Evolutionary conservation across 2,888 invertebrate genomes (phyloP), one percentile per base, ranked within the genome.

Genomic region (Drosophila subsilvestris): DNA sequence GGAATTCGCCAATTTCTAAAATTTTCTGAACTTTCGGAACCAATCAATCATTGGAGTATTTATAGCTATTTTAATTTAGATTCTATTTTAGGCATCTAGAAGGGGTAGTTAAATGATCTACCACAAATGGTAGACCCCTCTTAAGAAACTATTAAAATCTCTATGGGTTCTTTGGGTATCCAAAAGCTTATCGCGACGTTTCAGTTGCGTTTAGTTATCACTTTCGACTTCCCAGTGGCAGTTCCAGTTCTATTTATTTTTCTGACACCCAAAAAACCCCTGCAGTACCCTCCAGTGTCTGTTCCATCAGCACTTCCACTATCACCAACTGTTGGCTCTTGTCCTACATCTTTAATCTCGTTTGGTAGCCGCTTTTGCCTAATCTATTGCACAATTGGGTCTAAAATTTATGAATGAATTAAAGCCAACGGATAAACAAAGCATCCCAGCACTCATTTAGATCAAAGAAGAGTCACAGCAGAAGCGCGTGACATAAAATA

Each of bases 361-460:
- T 14, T 14, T 37, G 12, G 2, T 32, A 29, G 27, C 20, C 20
- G 29, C 6, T 27, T 10, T 12, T 14, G 2, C 12, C 62, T 75
- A 76, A 83, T 79, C 80, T 76, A 66, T 76, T 78, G 73, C 86
- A 74, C 65, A 75, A 75, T 70, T 71, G 53, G 58, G 56, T 17
- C 25, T 44, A 17, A 72, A 68, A 81, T 84, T 82, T 86, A 84
- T 82, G 87, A 82, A 82, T 81, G 85, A 78, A 84, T 73, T 79
- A 58, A 47, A 20, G 12, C 63, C 72, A 56, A 71, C 51, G 76
- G 74, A 58, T 12, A 63, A 54, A 53, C 51, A 50, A 18, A 45
- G 20, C 25, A 32, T 27, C 18, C 37, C 53, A 32, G 12, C n/a
- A 17, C n/a, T 14, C 37, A 29, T 10, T 14, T 14, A 2, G 32